Conservation (phyloP, 1,140 invertebrate species). For the Drosophila ficusphila region DNA sequence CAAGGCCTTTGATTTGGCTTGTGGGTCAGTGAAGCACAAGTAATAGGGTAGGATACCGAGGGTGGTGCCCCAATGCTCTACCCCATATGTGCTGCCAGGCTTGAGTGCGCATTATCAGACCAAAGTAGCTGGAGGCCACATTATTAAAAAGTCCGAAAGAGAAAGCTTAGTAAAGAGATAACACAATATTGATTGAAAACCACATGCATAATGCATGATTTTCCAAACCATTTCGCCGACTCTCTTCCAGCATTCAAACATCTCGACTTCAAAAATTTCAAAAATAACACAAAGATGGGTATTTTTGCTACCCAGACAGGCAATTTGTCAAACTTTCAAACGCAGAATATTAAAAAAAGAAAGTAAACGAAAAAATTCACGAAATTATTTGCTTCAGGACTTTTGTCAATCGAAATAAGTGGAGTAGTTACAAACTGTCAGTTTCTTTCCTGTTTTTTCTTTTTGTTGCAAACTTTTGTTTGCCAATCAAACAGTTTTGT, state of each 20-base stretch:
- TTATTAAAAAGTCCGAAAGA: constrained; percentile 36
- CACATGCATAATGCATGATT: constrained; percentile 67
- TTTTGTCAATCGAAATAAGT: constrained; percentile 19
- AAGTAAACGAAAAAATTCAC: constrained; percentile 7
- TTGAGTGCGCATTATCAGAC: constrained; percentile 65
- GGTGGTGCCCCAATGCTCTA: constrained; percentile 22
- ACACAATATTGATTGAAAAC: constrained; percentile 29
- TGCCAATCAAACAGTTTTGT: constrained; percentile 1
- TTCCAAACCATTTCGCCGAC: constrained; percentile 9
- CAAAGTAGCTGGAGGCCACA: constrained; percentile 50
- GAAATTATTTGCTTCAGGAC: constrained; percentile 30
- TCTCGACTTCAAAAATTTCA: constrained; percentile 22
- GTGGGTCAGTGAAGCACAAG: constrained; percentile 69
- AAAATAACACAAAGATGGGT: constrained; percentile 60
- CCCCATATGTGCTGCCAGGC: constrained; percentile 45
- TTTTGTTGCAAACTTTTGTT: constrained; percentile 9
- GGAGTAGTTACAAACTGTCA: constrained; percentile 38
- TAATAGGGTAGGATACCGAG: constrained; percentile 48
- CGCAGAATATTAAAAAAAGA: constrained; percentile 44
- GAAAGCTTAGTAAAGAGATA: constrained; percentile 34
- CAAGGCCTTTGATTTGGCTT: constrained; percentile 67
- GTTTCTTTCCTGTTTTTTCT: constrained; percentile 27
- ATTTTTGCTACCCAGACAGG: constrained; percentile 42
- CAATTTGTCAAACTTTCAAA: constrained; percentile 63
- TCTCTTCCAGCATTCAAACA: background rate